Evolutionary conservation across 2,113 vertebrate genomes (phyloP).

Genomic region (Suncus etruscus): DNA sequence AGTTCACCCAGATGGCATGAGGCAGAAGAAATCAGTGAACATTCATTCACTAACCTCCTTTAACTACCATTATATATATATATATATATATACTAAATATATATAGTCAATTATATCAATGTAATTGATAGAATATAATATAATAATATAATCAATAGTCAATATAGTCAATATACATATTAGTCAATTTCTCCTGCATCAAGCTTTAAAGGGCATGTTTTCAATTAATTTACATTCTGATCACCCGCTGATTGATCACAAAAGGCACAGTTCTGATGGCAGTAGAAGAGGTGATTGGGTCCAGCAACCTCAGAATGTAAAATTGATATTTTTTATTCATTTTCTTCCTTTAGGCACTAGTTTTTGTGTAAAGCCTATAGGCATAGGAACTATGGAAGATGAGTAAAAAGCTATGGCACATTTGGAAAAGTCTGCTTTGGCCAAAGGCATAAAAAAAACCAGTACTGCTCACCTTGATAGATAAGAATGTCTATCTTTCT

Average conservation of each 20-base stretch:
- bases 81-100: no score
- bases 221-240: background rate
- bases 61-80: constrained; percentile 51
- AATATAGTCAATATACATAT: background rate
- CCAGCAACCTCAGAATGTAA: background rate
- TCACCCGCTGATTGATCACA: background rate
- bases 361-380: background rate
- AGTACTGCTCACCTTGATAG: background rate
- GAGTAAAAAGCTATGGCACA: background rate
- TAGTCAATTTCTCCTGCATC: background rate
- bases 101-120: no score
- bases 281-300: background rate
- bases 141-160: no score
- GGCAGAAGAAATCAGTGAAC: background rate
- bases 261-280: background rate
- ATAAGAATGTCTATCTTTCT: background rate
- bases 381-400: background rate
- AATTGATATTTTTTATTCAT: background rate
- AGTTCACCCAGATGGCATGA: background rate
- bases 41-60: constrained; percentile 21
- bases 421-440: background rate
- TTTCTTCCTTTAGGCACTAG: constrained; percentile 29
- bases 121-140: no score
- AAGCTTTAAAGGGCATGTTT: constrained; percentile 25
- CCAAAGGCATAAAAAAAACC: background rate